Percentiles rank a stretch among this genome's conserved stretches.
Conservation (phyloP, 2,797 vertebrate species). For the Nyctibius grandis region DNA sequence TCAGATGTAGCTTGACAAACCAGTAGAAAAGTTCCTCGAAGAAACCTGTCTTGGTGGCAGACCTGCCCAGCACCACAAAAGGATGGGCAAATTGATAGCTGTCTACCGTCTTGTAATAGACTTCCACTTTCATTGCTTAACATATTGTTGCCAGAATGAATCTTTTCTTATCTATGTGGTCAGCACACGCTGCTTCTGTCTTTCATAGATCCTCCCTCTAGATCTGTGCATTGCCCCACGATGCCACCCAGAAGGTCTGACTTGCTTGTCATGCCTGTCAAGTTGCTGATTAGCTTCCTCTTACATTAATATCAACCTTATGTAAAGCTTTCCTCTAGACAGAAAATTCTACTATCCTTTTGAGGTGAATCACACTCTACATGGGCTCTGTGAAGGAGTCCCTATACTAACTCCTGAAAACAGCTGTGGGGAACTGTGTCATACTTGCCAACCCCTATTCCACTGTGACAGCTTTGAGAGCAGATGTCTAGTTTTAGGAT, state of each 20-base stretch:
- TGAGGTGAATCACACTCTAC: not conserved
- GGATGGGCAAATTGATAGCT: not conserved
- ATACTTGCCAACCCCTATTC: not conserved
- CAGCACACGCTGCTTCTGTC: accelerated
- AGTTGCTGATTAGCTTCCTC: not conserved
- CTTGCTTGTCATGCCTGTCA: not conserved
- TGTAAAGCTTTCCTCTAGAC: not conserved
- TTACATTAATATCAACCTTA: not conserved
- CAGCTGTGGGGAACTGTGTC: not conserved
- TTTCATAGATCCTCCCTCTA: not conserved
- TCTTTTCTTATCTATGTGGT: not conserved
- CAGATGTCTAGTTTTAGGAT: not conserved
- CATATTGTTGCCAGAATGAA: not conserved
- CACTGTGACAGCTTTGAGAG: not conserved
- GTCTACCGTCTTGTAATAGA: not conserved
- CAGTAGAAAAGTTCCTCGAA: not conserved
- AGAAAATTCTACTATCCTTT: not conserved
- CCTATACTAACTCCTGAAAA: not conserved
- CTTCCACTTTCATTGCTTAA: not conserved
- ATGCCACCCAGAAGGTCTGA: not conserved
- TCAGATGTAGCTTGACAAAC: not conserved
- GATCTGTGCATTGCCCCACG: not conserved
- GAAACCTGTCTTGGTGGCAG: not conserved
- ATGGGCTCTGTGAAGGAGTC: not conserved
- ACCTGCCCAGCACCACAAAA: not conserved